Conservation (phyloP, 2,888 invertebrate genomes). For the Spisula solida region DNA sequence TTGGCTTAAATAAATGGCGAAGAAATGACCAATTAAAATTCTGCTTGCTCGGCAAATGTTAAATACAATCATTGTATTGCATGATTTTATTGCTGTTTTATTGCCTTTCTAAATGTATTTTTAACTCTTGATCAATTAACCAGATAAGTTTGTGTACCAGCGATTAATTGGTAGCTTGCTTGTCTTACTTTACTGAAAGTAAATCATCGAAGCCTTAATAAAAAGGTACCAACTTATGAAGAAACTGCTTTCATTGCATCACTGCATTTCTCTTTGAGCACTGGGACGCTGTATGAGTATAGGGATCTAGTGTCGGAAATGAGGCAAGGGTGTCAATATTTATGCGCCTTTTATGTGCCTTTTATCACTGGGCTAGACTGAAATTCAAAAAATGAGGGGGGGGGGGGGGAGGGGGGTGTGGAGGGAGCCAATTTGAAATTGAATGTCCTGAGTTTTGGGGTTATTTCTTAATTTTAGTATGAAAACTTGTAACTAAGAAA, state of each 20-base stretch:
- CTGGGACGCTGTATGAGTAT: neutral
- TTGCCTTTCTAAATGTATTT: constrained; percentile 1
- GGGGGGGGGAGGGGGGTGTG: too few relatives aligned
- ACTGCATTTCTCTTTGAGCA: neutral
- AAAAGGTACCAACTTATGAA: neutral
- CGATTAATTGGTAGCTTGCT: neutral
- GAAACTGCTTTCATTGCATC: neutral
- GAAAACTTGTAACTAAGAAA: too few relatives aligned
- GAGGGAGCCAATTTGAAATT: too few relatives aligned
- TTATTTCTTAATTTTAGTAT: too few relatives aligned
- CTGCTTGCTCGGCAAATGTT: constrained; percentile 1
- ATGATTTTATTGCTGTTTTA: neutral
- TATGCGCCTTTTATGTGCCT: too few relatives aligned
- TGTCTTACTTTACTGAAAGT: neutral
- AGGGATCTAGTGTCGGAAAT: too few relatives aligned
- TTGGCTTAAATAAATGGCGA: neutral
- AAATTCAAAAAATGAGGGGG: too few relatives aligned
- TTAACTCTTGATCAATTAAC: constrained; percentile 20
- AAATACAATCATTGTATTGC: constrained; percentile 1
- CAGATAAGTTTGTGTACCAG: neutral
- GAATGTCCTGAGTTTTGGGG: too few relatives aligned
- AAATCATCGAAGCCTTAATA: neutral
- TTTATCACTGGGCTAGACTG: too few relatives aligned
- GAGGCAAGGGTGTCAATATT: too few relatives aligned
- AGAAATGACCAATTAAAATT: neutral